phyloP scores from a whole-genome alignment of 2,113 vertebrate genomes.

The Microtus richardsoni region DNA sequence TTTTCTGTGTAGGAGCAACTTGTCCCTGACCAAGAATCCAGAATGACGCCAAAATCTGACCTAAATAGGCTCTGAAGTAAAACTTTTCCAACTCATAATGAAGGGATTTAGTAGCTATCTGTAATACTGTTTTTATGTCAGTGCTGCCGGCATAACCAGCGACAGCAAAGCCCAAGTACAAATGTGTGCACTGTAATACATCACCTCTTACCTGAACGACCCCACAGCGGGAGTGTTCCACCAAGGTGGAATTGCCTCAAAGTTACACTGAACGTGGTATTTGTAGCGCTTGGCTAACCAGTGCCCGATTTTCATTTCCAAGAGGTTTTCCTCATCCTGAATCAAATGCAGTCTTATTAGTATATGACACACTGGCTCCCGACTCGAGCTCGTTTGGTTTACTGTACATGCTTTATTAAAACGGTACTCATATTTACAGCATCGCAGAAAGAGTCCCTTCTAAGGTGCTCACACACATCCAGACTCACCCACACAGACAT shows the following conservation, averaged over 20 bases:
- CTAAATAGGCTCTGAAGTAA: not conserved
- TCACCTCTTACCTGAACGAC: constrained; percentile 78
- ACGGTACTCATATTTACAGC: constrained; percentile 97
- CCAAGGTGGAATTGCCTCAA: constrained; percentile 61
- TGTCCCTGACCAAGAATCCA: constrained; percentile 37
- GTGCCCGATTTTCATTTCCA: constrained; percentile 43
- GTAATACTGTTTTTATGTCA: not conserved
- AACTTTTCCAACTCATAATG: not conserved
- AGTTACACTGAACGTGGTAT: constrained; percentile 38
- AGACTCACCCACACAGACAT: constrained; percentile 81
- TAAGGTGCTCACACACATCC: constrained; percentile 84
- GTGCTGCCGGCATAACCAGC: not conserved
- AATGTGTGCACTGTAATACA: constrained; percentile 60
- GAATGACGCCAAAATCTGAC: constrained; percentile 11
- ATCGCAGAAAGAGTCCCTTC: constrained; percentile 90
- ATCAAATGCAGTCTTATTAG: constrained; percentile 64
- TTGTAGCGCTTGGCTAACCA: constrained; percentile 53
- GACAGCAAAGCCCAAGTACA: not conserved
- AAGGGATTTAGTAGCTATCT: constrained; percentile 29
- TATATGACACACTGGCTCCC: constrained; percentile 84
- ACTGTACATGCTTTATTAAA: constrained; percentile 99
- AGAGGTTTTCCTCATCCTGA: constrained; percentile 56
- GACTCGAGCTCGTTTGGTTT: constrained; percentile 89
- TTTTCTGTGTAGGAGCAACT: not conserved
- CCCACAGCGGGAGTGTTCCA: constrained; percentile 58